These are phyloP conservation scores for Cottus gobio DNA, from an alignment of 2,113 vertebrate species.

Conservation along the genomic window DNA sequence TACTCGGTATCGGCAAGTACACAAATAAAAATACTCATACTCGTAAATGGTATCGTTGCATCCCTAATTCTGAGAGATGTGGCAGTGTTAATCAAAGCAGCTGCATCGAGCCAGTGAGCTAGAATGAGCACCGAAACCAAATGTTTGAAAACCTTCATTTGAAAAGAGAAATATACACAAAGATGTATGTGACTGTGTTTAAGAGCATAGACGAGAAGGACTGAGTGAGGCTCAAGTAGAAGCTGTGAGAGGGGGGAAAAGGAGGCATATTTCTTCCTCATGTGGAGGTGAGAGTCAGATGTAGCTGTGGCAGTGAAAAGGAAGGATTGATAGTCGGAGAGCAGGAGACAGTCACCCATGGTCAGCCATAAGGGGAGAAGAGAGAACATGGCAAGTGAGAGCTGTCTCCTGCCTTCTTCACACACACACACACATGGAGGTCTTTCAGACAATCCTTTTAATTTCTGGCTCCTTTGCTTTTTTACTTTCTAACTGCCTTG, in stretches of 20 bases:
- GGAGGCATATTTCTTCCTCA: background rate
- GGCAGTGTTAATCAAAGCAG: slow-evolving; percentile 28
- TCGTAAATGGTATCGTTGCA: too few relatives aligned
- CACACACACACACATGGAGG: background rate
- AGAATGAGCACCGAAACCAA: background rate
- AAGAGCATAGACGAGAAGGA: background rate
- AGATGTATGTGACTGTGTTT: slow-evolving; percentile 8
- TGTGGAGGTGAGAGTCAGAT: slow-evolving; percentile 16
- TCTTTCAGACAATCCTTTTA: background rate
- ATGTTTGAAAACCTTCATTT: slow-evolving; percentile 2
- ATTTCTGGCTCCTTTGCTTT: background rate
- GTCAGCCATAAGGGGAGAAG: slow-evolving; percentile 31
- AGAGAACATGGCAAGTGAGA: slow-evolving; percentile 26
- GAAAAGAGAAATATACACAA: background rate
- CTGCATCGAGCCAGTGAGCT: background rate
- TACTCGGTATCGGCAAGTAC: too few relatives aligned
- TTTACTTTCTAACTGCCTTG: background rate
- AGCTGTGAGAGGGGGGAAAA: background rate
- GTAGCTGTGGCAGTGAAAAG: slow-evolving; percentile 26
- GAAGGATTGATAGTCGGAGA: slow-evolving; percentile 10
- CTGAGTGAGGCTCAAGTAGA: background rate
- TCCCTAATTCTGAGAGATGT: slow-evolving; percentile 8
- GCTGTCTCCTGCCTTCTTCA: slow-evolving; percentile 31
- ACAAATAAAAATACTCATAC: too few relatives aligned
- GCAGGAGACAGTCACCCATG: slow-evolving; percentile 35